Percentiles rank a stretch among this genome's conserved stretches.
These are phyloP conservation scores for Okamejei kenojei DNA, from an alignment of 2,797 vertebrate genomes.

Conservation along the genomic window DNA sequence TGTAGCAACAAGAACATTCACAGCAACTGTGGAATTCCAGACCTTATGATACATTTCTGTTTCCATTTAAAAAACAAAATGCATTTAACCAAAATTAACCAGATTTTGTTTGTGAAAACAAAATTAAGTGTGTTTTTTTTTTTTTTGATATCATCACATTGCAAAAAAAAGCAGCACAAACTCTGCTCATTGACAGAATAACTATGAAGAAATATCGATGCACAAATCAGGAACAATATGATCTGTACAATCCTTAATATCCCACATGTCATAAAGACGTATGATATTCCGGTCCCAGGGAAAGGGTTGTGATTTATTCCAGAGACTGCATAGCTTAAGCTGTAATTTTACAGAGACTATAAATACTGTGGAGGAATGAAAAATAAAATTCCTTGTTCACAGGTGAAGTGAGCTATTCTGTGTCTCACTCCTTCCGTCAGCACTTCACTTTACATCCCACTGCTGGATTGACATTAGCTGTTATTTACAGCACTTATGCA, in stretches of 20 bases:
- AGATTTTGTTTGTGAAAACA: background rate
- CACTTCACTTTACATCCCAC: background rate
- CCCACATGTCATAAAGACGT: background rate
- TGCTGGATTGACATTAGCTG: background rate
- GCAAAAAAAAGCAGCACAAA: background rate
- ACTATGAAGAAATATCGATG: background rate
- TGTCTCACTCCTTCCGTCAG: background rate
- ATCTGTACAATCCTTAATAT: background rate
- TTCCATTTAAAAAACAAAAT: too few relatives aligned
- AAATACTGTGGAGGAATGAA: background rate
- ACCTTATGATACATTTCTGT: too few relatives aligned
- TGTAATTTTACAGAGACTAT: background rate
- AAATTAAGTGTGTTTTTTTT: background rate
- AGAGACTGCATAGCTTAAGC: background rate
- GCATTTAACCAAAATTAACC: background rate
- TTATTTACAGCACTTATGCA: background rate
- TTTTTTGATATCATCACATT: background rate
- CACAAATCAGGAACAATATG: background rate
- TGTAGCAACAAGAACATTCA: too few relatives aligned
- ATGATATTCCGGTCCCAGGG: background rate
- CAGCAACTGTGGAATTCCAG: too few relatives aligned
- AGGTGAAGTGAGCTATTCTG: background rate
- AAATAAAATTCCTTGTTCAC: slow-evolving; percentile 2
- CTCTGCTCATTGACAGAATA: background rate
- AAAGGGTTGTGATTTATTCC: background rate